Base-by-base conservation (phyloP, 1,140 invertebrate genomes). In the Eriosoma lanigerum region DNA sequence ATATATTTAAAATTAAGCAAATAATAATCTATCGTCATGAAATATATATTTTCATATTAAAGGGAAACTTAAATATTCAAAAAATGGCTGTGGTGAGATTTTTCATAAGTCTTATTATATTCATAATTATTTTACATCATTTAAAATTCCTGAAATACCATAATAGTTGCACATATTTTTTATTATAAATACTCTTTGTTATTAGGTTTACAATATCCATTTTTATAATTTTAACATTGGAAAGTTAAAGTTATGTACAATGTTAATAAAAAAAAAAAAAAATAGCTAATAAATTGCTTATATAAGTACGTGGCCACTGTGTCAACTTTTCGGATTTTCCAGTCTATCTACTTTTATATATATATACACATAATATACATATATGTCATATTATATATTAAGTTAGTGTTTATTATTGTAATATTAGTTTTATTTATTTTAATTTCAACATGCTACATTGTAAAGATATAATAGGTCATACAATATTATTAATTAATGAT, bases 1-100 rank as follows among this genome's bases (percentile, higher is more conserved):
- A 26, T 75, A 54, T 76, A 76, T 76, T 60, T 60, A 44, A 60
- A 75, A 60, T 58, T 26, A 58, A 78, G 56, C 50, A 72, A 50
- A 72, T 29, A 72, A n/a, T 72, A 78, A 78, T 62, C 75, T 58
- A 60, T 58, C 38, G 62, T 62, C 75, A 60, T 29, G 21, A 78
- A 78, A 21, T 62, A 78, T 75, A 76, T 76, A 78, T 78, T 78
- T 78, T 78, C 75, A 78, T 78, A 60, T 44, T 38, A 58, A 76
- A 76, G n/a, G 3, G 24, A 60, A 78, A 62, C 17, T 12, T 44
- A 62, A 62, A 46, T 46, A 48, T 46, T 62, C 54, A 62, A 62
- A 60, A 58, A 58, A 48, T 48, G 56, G 58, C 56, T 78, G 58
- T 78, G 44, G 44, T 78, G 75, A 29, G 68, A 29, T 78, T 78